Base-by-base conservation (phyloP, 2,113 vertebrate genomes). In the Silurus asotus region DNA sequence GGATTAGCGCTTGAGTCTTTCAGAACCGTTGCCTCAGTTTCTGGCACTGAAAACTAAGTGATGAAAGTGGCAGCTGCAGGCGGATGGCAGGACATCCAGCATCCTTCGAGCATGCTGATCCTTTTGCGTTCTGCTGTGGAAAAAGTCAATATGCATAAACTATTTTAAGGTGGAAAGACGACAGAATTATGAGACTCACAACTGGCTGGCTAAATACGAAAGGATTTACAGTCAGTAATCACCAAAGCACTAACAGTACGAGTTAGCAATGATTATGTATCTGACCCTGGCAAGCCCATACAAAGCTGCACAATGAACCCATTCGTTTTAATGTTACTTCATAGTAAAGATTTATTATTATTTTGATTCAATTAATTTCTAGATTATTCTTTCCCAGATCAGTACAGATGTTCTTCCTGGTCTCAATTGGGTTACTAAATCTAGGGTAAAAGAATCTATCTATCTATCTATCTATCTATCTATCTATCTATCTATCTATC, bases 1-100 rank as follows among this genome's bases (percentile, higher is more conserved):
- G 81, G 83, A 89, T 90, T 88, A 88, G 45, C 25, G 83, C 53
- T 61, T 8, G 74, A 86, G 62, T 79, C 64, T 81, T 84, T 84
- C 77, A 82, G 53, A 53, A 51, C 80, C 72, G 77, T 83, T 84
- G 64, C 62, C 72, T 84, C 4, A 53, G 79, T 61, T 85, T 88
- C 82, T 86, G 82, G 61, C 78, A 69, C 15, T 61, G 78, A 84
- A 81, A 75, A 72, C 10, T 58, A 61, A 49, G 72, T 56, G 87
- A 84, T 86, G 28, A 89, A 87, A 69, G 80, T 70, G 81, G 62
- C 51, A 77, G 74, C 81, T 89, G 82, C 83, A 86, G 72, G 28
- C 23, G 62, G 79, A 75, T 49, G 82, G n/a, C 15, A 75, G 78
- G 2, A 64, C 70, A 56, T 82, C 72, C 78, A 78, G 62, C 45